Evolutionary conservation across 2,113 vertebrate genomes (phyloP).

Genomic region (Xiphophorus hellerii): DNA sequence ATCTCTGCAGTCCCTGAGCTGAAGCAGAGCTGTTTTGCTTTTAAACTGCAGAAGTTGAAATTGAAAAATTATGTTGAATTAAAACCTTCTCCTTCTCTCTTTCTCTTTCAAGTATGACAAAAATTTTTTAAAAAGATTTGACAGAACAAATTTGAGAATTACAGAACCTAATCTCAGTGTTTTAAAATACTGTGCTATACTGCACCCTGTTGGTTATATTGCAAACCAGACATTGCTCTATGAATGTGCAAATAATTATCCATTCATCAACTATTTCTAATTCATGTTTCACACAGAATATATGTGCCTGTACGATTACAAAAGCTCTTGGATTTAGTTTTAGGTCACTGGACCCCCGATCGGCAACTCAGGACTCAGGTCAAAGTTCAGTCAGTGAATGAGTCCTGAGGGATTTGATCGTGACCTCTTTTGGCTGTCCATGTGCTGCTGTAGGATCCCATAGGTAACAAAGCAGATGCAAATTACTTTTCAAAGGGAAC

Average conservation of each 20-base stretch:
- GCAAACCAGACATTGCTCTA: not conserved
- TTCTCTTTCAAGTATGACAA: too few species aligned
- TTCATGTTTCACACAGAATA: not conserved
- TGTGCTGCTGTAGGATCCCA: conserved; percentile 31
- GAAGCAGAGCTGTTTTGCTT: conserved; percentile 22
- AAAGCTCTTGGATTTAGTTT: not conserved
- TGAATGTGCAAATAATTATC: not conserved
- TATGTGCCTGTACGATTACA: accelerated
- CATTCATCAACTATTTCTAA: not conserved
- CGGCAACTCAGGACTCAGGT: conserved; percentile 15
- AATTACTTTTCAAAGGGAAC: conserved; percentile 32
- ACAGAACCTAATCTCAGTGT: not conserved
- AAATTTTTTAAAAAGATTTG: too few species aligned
- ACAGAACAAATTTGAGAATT: too few species aligned
- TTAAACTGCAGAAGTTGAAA: not conserved
- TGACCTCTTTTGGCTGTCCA: conserved; percentile 36
- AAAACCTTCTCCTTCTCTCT: not conserved
- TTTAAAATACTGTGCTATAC: conserved; percentile 20
- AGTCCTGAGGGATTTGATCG: conserved; percentile 40
- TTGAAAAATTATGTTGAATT: not conserved
- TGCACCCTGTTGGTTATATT: conserved; percentile 47
- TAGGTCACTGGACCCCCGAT: conserved; percentile 9
- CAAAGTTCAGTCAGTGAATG: conserved; percentile 39
- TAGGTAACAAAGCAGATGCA: conserved; percentile 12
- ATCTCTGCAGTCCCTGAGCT: not conserved